Evolutionary conservation across 2,113 vertebrate genomes (phyloP), one percentile per base, ranked within the genome.

Genomic region (Bubo blakistoni): DNA sequence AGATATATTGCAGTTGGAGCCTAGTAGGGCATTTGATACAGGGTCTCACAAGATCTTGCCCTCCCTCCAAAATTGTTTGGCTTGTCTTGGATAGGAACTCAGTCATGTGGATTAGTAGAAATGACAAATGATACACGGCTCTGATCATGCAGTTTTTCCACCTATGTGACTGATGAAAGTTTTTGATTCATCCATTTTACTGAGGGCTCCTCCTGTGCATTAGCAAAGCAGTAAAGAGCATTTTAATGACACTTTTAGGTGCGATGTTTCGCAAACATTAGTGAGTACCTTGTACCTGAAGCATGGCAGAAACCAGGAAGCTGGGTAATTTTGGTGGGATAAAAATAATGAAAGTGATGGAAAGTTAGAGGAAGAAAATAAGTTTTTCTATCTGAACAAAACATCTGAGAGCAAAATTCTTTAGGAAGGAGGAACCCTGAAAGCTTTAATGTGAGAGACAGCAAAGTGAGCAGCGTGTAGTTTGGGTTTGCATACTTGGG

Each of bases 1-100:
- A 79, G 91, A 94, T 91, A 65, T 79, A 92, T 91, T 95, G 91
- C 65, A 78, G 29, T 94, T 94, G 88, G 95, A 81, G 72, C 57
- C 57, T 61, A 9, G 40, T 11, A 76, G 63, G 82, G 49, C 27
- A 63, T 91, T 93, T 94, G 73, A 84, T 92, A 74, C 27, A 42
- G 46, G 34, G 9, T 77, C 85, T 94, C 66, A 73, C 38, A 81
- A 84, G 89, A 94, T 86, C 79, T 80, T 62, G 25, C 74, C 76
- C 65, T 81, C 59, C 73, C 61, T 91, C 52, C 1, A 44, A 90
- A 87, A 25, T 55, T 84, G 91, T 86, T 88, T 93, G 92, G 61
- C 83, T 91, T 86, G 44, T 88, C 81, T 89, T 74, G 88, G 79
- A 55, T 88, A 88, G 88, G n/a, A 94, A 7, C 81, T 83, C 74